Percentiles rank a stretch among this genome's conserved stretches.
phyloP scores from a whole-genome alignment of 2,797 vertebrate species.

The Rhincodon typus region DNA sequence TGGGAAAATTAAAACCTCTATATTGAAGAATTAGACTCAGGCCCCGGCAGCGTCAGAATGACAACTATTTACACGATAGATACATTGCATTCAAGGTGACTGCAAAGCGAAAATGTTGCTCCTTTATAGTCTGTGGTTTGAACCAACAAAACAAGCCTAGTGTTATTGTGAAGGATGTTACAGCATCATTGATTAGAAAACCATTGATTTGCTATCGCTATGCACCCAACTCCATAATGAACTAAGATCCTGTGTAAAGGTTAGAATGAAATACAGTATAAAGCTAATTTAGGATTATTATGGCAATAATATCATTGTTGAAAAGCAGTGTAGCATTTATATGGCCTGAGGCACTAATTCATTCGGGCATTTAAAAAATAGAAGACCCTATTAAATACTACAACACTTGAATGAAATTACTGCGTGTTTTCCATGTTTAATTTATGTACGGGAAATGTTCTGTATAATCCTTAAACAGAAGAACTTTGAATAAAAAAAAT shows the following conservation, averaged over 20 bases:
- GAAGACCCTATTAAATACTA: conserved; percentile 37
- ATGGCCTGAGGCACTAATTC: conserved; percentile 34
- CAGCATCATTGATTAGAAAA: conserved; percentile 41
- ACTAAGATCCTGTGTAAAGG: conserved; percentile 43
- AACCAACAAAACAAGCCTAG: conserved; percentile 41
- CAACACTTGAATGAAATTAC: conserved; percentile 36
- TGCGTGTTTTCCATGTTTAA: conserved; percentile 37
- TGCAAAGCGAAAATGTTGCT: conserved; percentile 14
- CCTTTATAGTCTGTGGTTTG: background rate
- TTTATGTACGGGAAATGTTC: conserved; percentile 33
- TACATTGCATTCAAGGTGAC: conserved; percentile 25
- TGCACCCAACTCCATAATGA: conserved; percentile 42
- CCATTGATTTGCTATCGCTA: conserved; percentile 44
- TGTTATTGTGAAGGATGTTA: conserved; percentile 49
- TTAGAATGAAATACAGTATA: conserved; percentile 43
- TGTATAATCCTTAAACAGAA: conserved; percentile 31
- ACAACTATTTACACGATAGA: conserved; percentile 11
- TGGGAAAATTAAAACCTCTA: conserved; percentile 47
- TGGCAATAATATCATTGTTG: conserved; percentile 38
- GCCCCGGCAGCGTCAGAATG: conserved; percentile 43
- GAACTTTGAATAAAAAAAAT: background rate
- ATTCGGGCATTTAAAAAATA: conserved; percentile 38
- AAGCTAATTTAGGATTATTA: conserved; percentile 45
- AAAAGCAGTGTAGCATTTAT: conserved; percentile 35
- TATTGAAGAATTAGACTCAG: conserved; percentile 34